Percentiles rank a stretch among this genome's conserved stretches.
phyloP scores from a whole-genome alignment of 2,113 vertebrate genomes.

The Cheirogaleus medius region DNA sequence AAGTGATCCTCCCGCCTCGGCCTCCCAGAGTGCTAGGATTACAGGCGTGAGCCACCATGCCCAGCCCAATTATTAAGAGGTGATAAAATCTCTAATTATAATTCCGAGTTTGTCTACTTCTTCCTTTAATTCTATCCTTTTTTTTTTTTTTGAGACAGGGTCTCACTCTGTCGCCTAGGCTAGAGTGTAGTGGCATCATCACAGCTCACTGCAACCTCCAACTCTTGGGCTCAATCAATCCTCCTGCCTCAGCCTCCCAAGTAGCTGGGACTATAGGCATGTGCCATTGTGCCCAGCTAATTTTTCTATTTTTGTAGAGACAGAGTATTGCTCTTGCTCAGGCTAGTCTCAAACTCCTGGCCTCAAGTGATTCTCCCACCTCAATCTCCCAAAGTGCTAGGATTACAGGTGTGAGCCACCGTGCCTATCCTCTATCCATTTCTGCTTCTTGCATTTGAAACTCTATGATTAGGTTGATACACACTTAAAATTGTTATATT shows the following conservation, averaged over 20 bases:
- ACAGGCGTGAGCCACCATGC: no score
- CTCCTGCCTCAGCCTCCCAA: not conserved
- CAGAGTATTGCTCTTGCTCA: not conserved
- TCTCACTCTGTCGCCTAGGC: not conserved
- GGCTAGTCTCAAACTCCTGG: not conserved
- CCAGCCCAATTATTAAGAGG: not conserved
- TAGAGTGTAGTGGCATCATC: not conserved
- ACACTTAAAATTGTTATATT: no score
- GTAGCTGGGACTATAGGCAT: not conserved
- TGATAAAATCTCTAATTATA: not conserved
- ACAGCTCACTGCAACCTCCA: not conserved
- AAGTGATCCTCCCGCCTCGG: no score
- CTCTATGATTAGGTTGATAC: no score
- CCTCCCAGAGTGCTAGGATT: no score
- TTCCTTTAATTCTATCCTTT: not conserved
- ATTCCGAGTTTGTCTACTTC: not conserved
- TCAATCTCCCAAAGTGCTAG: not conserved
- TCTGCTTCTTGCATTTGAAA: no score
- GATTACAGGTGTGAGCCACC: not conserved
- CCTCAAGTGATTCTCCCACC: not conserved
- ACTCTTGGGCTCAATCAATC: not conserved
- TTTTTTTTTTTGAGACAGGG: not conserved
- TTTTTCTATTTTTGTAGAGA: not conserved
- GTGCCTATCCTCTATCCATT: not conserved
- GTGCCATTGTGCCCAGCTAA: rapidly evolving